A percentile compares a stretch with the other conserved stretches of the same genome.
phyloP scores from a whole-genome alignment of 2,113 vertebrate species.

The Holacanthus passer region DNA sequence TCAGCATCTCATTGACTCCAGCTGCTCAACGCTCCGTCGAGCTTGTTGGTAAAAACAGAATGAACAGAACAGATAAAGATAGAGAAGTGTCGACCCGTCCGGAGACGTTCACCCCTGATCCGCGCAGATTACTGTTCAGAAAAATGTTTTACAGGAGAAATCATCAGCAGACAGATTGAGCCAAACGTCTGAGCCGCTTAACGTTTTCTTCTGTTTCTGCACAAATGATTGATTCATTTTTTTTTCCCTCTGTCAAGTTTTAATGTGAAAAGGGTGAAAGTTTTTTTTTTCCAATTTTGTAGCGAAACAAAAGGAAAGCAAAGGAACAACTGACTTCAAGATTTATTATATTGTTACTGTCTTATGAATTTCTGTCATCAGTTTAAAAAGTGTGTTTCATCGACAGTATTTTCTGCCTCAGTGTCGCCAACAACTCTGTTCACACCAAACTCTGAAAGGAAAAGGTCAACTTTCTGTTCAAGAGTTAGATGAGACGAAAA shows the following conservation, averaged over 20 bases:
- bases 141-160: background rate
- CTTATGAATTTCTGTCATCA: background rate
- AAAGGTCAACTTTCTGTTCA: background rate
- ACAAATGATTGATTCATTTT: background rate
- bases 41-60: background rate
- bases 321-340: background rate
- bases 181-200: background rate
- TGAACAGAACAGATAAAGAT: background rate
- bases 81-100: background rate
- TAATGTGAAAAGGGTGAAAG: background rate
- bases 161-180: conserved; percentile 13
- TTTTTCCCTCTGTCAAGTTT: background rate
- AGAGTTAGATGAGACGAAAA: background rate
- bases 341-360: background rate
- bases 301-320: background rate
- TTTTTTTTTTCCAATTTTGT: background rate
- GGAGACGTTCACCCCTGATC: background rate
- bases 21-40: background rate
- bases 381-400: background rate
- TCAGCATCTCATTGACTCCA: conserved; percentile 13
- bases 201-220: background rate
- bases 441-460: background rate
- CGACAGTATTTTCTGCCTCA: background rate
- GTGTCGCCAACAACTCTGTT: background rate
- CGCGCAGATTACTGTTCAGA: conserved; percentile 2